Base-by-base conservation (phyloP, 35 echinoderm and acorn worm genomes). In the Lytechinus pictus region DNA sequence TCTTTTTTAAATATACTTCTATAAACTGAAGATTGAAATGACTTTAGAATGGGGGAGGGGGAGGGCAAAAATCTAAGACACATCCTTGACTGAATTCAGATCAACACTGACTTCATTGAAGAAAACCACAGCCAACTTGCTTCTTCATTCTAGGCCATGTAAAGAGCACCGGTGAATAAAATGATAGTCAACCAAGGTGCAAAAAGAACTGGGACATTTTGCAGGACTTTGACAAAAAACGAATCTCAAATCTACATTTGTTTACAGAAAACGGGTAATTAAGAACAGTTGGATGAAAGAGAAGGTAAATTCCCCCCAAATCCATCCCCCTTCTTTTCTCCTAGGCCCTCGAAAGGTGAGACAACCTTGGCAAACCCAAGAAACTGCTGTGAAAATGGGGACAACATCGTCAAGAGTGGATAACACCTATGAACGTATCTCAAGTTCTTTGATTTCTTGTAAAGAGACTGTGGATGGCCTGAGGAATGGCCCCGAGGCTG, bases 391-490 rank as follows among this genome's bases (percentile, higher is more conserved):
- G n/a, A n/a, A 79, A 79, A 79, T 24, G 66, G 66, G 66, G 66
- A 79, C 66, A 79, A 79, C 66, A 79, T 79, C 66, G 66, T 79
- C n/a, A 79, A 79, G 19, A 79, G 19, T 24, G 2, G 57, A 79
- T 24, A 79, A 79, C 66, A 79, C 66, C 66, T 79, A 24, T 24
- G 66, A 19, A 79, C 21, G 12, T 24, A 79, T 79, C 66, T 79
- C 66, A 79, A 24, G 66, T 79, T 79, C 66, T 79, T 79, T 79
- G 66, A 79, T 79, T 79, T 79, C 66, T 79, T 16, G 66, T 79
- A 79, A 79, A 79, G 66, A 79, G 66, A 79, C 66, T 27, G 66
- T 24, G 66, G 19, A 7, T 24, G 66, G 19, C 66, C 8, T 1
- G 19, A 79, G 19, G n/a, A 79, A 79, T 44, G 33, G 66, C 66